Base-by-base conservation (phyloP, 2,888 invertebrate genomes). In the Dioctria linearis region DNA sequence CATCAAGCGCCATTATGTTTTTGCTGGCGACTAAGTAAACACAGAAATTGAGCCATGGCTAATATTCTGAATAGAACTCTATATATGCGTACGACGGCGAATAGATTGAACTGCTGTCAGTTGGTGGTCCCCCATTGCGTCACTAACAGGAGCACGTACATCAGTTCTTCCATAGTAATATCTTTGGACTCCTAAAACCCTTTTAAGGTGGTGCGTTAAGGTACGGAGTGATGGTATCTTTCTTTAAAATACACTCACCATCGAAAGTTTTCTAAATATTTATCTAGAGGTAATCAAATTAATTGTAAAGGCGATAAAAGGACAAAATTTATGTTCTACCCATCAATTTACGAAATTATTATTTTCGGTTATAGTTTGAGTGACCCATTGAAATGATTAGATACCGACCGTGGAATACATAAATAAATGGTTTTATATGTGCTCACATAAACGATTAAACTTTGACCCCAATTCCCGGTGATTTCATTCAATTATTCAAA, bases 1-100 rank as follows among this genome's bases (percentile, higher is more conserved):
- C 84, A 84, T 84, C 84, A 84, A 83, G 83, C 81, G 82, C 83
- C 67, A 82, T 82, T 82, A 82, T 69, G 81, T 67, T 82, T 82
- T 80, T 79, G 79, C 75, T 82, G 73, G 75, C 67, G 83, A 83
- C 83, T 81, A 84, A 83, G 83, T 84, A 84, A 83, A 83, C 83
- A 83, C 81, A 83, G 83, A 84, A 82, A 84, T 83, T 83, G 84
- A 84, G 82, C 65, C 46, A 39, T 46, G 40, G 49, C 49, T 49
- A 63, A 63, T 25, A 25, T 61, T 78, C 49, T 78, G 65, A 63
- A 65, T 65, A 63, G 61, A 13, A 63, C 40, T 63, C 8, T 46
- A 8, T 46, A 0, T 46, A 46, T 9, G 13, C n/a, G 49, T 39
- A 43, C 11, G 13, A 40, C 6, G 5, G 3, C 49, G 49, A 11